Evolutionary conservation across 2,888 invertebrate species (phyloP).

Genomic region (Chymomyza amoena): DNA sequence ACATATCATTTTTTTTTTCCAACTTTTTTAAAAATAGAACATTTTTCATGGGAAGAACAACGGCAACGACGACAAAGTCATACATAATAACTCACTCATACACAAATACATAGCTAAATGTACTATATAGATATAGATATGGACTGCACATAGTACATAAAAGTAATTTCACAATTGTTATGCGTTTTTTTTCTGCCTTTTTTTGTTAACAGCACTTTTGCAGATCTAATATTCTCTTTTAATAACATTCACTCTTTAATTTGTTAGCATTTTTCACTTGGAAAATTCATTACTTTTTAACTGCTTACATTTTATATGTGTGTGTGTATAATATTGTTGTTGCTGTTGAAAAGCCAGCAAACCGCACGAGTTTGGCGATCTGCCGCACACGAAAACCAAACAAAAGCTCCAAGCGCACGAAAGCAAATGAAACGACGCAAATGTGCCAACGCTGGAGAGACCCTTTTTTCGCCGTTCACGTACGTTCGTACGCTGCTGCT

Average conservation of each 20-base stretch:
- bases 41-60: conserved; percentile 51
- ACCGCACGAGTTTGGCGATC: conserved; percentile 64
- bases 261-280: background rate
- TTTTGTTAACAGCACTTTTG: background rate
- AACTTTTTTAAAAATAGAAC: conserved; percentile 63
- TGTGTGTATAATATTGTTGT: conserved; percentile 27
- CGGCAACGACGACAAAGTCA: conserved; percentile 26
- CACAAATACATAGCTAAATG: background rate
- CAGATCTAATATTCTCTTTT: conserved; percentile 14
- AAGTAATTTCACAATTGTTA: conserved; percentile 55
- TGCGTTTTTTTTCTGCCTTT: conserved; percentile 8
- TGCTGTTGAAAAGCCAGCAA: conserved; percentile 58
- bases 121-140: background rate
- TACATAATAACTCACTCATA: conserved; percentile 6
- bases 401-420: conserved; percentile 76
- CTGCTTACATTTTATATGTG: conserved; percentile 15
- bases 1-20: conserved; percentile 34
- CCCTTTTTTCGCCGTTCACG: conserved; percentile 49
- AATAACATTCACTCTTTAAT: conserved; percentile 11
- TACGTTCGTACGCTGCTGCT: conserved; percentile 19
- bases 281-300: background rate
- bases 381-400: conserved; percentile 73
- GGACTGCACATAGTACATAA: conserved; percentile 48
- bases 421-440: conserved; percentile 74
- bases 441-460: conserved; percentile 60